Percentiles rank a stretch among this genome's conserved stretches.
These are phyloP conservation scores for Tadarida brasiliensis DNA, from an alignment of 2,797 vertebrate genomes.

Conservation along the genomic window DNA sequence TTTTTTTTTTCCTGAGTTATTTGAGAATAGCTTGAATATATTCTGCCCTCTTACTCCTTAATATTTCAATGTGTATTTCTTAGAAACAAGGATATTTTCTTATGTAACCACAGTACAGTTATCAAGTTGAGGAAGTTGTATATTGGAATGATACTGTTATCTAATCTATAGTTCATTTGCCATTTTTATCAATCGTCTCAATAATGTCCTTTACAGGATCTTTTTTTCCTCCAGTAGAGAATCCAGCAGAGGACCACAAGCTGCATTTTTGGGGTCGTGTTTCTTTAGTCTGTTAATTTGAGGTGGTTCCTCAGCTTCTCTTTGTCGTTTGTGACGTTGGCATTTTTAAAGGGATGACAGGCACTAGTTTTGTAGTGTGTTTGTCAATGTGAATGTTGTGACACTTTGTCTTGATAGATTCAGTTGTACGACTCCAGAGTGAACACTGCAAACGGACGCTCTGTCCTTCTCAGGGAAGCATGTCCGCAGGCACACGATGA, in stretches of 20 bases:
- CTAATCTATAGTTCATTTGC: neutral
- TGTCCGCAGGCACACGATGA: fast-evolving
- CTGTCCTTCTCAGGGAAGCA: neutral
- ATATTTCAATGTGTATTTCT: neutral
- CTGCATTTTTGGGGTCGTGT: neutral
- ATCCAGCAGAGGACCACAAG: neutral
- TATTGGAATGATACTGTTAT: neutral
- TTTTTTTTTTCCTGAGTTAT: neutral
- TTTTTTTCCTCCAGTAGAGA: neutral
- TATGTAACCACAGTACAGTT: neutral
- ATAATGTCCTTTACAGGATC: neutral
- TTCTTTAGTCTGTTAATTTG: conserved; percentile 5
- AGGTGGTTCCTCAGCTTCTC: neutral
- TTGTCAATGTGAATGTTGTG: neutral
- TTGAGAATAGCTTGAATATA: neutral
- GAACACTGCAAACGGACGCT: neutral
- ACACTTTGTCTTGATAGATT: neutral
- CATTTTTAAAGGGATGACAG: neutral
- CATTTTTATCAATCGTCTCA: neutral
- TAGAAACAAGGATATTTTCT: neutral
- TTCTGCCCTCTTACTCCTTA: neutral
- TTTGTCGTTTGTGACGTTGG: neutral
- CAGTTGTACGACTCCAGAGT: neutral
- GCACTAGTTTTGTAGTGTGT: neutral
- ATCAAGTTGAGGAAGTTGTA: neutral